A percentile compares a stretch with the other conserved stretches of the same genome.
These are phyloP conservation scores for Spea multiplicata DNA, from an alignment of 2,113 vertebrate genomes.

Conservation along the genomic window DNA sequence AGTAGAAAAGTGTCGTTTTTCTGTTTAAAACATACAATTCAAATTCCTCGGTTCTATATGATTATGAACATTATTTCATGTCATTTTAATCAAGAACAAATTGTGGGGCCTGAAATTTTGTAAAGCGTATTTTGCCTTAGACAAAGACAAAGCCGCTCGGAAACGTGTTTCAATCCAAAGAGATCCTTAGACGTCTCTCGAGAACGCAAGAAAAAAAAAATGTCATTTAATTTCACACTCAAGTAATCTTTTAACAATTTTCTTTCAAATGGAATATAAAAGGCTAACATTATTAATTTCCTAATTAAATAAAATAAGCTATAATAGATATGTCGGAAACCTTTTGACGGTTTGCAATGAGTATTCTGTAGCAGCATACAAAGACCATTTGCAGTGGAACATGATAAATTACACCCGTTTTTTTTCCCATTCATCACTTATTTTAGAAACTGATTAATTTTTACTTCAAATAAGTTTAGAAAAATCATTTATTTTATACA, in stretches of 20 bases:
- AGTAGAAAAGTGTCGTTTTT: too few relatives aligned
- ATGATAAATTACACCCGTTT: conserved; percentile 56
- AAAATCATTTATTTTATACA: conserved; percentile 16
- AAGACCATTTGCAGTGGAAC: conserved; percentile 57
- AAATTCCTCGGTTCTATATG: too few relatives aligned
- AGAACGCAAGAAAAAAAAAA: conserved; percentile 66
- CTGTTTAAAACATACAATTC: too few relatives aligned
- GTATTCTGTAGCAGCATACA: conserved; percentile 54
- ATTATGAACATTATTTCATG: neutral
- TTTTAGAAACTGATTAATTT: conserved; percentile 48
- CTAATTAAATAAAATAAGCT: conserved; percentile 63
- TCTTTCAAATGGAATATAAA: conserved; percentile 63
- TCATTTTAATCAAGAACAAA: conserved; percentile 52
- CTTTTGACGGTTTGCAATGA: conserved; percentile 54
- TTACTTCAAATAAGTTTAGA: conserved; percentile 44
- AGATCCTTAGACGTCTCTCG: conserved; percentile 54
- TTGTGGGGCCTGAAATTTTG: conserved; percentile 51
- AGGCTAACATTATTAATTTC: conserved; percentile 60
- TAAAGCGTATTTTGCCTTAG: conserved; percentile 48
- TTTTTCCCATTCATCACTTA: conserved; percentile 47
- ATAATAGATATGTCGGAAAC: conserved; percentile 58
- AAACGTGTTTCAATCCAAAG: conserved; percentile 55
- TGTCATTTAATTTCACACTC: conserved; percentile 71
- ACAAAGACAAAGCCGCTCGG: conserved; percentile 54
- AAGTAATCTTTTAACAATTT: conserved; percentile 67